Evolutionary conservation across 2,888 invertebrate species (phyloP), one percentile per base, ranked within the genome.

Genomic region (Eupeodes luniger): DNA sequence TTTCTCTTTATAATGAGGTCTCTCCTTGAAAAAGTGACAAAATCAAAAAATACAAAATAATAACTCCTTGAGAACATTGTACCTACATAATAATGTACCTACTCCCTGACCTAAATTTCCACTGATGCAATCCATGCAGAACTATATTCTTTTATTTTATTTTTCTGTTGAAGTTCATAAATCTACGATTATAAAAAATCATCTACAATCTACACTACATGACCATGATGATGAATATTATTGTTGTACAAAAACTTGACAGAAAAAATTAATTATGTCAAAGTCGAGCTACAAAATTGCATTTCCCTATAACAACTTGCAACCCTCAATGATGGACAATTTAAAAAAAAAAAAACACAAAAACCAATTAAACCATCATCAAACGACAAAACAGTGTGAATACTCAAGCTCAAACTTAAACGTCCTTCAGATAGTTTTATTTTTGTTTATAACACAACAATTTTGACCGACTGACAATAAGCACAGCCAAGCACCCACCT

Each of bases 251-350:
- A 40, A 40, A 40, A 40, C 40, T 40, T 40, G 1, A 40, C 0
- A 40, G 19, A 34, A 61, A 49, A 83, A 84, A 59, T 62, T 12
- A 83, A 64, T 75, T 9, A 49, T 85, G 88, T 78, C 88, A 88
- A 88, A 88, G 88, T 81, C 88, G 77, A 44, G 19, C 51, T 69
- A 80, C 40, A 69, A 84, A 87, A 84, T 84, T 88, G 88, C 88
- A 88, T 88, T 88, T 88, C 85, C 88, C 85, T 85, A 79, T 64
- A 55, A 81, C 69, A 75, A 34, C 67, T 75, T 81, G 81, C 88
- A 85, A 76, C 88, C 85, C 85, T 81, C 81, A 75, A 62, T 70
- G 81, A 88, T 74, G 85, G 88, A 70, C 85, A 78, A 72, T 70
- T 70, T 34, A 69, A 55, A 69, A 47, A 7, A 19, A 19, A 55